These are phyloP conservation scores for Eurytoma californica DNA, from an alignment of 2,888 invertebrate species.

Conservation along the genomic window DNA sequence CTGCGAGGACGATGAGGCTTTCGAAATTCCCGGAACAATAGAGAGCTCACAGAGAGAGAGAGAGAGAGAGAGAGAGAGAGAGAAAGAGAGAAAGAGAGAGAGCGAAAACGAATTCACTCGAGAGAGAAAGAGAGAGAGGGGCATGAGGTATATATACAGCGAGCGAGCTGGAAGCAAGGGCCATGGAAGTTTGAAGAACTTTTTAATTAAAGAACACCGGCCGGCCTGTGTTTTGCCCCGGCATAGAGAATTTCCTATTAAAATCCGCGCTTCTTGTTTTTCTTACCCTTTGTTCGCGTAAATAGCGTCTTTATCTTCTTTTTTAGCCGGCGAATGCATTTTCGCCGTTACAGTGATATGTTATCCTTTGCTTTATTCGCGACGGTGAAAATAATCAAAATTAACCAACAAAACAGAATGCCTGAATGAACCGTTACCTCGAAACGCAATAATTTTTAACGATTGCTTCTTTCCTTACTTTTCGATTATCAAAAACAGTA, in stretches of 20 bases:
- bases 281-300: conserved; percentile 21
- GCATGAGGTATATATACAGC: background rate
- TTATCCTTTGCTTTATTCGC: no score
- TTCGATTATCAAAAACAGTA: no score
- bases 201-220: conserved; percentile 55
- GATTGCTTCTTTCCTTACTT: no score
- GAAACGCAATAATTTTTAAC: no score
- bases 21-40: conserved; percentile 49
- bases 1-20: conserved; percentile 26
- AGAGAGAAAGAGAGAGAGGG: conserved; percentile 6
- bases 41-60: conserved; percentile 38
- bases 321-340: background rate
- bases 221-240: conserved; percentile 18
- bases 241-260: conserved; percentile 52
- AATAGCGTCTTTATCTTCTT: conserved; percentile 29
- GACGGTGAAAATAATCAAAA: no score
- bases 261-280: conserved; percentile 33
- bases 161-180: conserved; percentile 11
- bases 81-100: conserved; percentile 13
- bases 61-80: background rate
- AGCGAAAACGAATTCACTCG: background rate
- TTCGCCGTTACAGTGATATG: no score
- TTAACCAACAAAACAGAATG: no score
- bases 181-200: conserved; percentile 51
- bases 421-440: no score